A percentile compares a stretch with the other conserved stretches of the same genome.
phyloP scores from a whole-genome alignment of 1,140 invertebrate species.

The Forficula auricularia region DNA sequence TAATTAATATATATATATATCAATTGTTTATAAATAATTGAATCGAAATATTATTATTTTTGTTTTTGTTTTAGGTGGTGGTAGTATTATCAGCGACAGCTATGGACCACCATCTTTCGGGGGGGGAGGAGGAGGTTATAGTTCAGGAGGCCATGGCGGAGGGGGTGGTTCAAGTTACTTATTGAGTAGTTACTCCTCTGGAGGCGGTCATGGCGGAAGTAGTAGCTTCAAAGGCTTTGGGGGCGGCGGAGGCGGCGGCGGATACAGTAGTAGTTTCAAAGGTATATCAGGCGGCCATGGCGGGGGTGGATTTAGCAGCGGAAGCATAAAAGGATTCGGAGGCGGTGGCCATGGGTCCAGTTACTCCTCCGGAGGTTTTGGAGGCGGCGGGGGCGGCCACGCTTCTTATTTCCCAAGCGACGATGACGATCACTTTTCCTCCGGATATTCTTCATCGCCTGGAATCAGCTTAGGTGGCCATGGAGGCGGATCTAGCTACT shows the following conservation, averaged over 20 bases:
- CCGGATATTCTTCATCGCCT: not conserved
- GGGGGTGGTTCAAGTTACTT: not conserved
- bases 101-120: not conserved
- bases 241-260: not conserved
- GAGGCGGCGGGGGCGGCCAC: not conserved
- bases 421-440: not conserved
- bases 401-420: not conserved
- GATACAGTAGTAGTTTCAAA: not conserved
- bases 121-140: not conserved
- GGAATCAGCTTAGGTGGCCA: not conserved
- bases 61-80: conserved; percentile 1
- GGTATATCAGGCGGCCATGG: conserved; percentile 1
- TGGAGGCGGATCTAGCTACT: not conserved
- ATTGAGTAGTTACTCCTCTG: not conserved
- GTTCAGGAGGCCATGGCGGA: conserved; percentile 1
- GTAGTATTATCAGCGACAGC: not conserved
- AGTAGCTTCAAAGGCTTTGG: conserved; percentile 1
- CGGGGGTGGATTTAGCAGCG: not conserved
- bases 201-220: conserved; percentile 3
- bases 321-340: not conserved
- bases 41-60: too few relatives aligned
- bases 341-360: conserved; percentile 1
- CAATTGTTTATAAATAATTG: too few relatives aligned
- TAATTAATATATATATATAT: too few relatives aligned
- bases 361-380: conserved; percentile 2